Evolutionary conservation across 2,113 vertebrate genomes (phyloP).

Genomic region (Cephalopterus ornatus): DNA sequence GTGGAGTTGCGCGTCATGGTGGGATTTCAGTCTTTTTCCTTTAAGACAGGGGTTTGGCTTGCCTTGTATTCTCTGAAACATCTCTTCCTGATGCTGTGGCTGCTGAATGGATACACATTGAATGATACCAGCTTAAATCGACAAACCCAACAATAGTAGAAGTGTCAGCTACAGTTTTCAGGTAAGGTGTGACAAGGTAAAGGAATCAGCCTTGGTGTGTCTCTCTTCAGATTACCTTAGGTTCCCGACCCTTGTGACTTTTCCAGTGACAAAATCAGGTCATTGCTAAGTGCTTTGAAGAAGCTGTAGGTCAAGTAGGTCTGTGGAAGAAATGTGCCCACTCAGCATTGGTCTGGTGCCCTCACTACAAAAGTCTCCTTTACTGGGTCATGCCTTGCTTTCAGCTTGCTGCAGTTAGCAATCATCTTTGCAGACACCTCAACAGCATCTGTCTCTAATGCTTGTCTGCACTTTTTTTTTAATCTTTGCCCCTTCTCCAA

Average conservation of each 20-base stretch:
- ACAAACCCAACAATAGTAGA: neutral
- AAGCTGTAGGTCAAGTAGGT: neutral
- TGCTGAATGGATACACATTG: neutral
- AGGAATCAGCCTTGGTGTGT: neutral
- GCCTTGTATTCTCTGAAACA: neutral
- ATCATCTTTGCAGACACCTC: neutral
- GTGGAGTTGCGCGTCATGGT: rapidly evolving
- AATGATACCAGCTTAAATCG: neutral
- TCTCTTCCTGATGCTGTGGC: neutral
- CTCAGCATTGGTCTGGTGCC: neutral
- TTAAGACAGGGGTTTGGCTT: neutral
- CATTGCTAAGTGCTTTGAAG: conserved; percentile 10
- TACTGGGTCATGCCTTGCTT: neutral
- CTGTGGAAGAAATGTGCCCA: neutral
- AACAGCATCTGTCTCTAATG: neutral
- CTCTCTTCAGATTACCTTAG: neutral
- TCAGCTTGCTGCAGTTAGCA: neutral
- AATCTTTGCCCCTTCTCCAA: neutral
- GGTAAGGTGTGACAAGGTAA: neutral
- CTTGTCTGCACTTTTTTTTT: neutral
- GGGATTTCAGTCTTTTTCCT: neutral
- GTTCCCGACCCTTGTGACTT: neutral
- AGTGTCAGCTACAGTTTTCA: neutral
- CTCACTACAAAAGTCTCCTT: neutral
- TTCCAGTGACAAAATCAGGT: neutral